Evolutionary conservation across 2,797 vertebrate genomes (phyloP), one percentile per base, ranked within the genome.

Genomic region (Psittacula echo): DNA sequence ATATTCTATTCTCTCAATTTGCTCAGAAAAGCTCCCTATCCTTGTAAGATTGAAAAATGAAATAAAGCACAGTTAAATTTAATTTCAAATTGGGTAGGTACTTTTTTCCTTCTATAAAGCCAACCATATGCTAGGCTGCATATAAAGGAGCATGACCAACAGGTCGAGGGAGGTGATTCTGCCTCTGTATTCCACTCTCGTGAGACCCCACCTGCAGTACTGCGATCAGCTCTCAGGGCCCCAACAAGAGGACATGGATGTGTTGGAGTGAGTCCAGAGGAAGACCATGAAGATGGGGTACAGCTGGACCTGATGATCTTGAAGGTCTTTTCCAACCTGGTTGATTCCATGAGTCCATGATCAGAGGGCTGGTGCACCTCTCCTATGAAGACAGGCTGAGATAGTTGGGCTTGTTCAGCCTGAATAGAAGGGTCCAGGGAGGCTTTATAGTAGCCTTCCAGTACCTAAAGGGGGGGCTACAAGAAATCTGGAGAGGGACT

Each of bases 61-160:
- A 93, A 93, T 77, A 92, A 94, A 93, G 29, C 64, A 89, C 22
- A 54, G 79, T 61, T 79, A 90, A 79, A 81, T 92, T 90, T 88
- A 29, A 92, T 70, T 93, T 91, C 47, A 82, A 27, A 79, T 79
- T 70, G 37, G 21, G 9, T 81, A 78, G 58, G 20, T 88, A 58
- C 4, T 7, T 87, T 48, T 81, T 58, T 58, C n/a, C n/a, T 58
- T 60, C 14, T 60, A 37, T 60, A 60, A 60, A 24, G 56, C n/a
- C n/a, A 60, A 24, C 23, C 22, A 24, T 60, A 37, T 37, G 23
- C 56, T 60, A n/a, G 15, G n/a, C 56, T 60, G 56, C 56, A 60
- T 37, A n/a, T 26, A 60, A 37, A 60, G 56, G 56, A 60, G 56
- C 56, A 37, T 60, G 56, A 24, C 56, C 56, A 60, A 17, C n/a